Percentiles rank a stretch among this genome's conserved stretches.
Evolutionary conservation across 2,888 invertebrate genomes (phyloP).

Genomic region (Thera britannica): DNA sequence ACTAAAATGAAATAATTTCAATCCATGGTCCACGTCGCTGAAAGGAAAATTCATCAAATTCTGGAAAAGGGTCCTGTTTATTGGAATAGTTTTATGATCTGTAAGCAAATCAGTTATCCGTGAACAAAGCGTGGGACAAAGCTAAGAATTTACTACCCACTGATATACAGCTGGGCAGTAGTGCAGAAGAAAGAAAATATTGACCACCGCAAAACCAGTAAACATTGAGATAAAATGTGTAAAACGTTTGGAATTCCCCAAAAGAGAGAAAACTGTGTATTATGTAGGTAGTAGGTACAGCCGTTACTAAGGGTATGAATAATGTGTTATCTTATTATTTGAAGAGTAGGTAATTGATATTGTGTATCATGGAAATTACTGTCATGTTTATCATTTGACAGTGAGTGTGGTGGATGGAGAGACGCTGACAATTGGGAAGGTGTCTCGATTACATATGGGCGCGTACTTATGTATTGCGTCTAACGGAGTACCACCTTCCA

Average conservation of each 20-base stretch:
- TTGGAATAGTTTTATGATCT: neutral
- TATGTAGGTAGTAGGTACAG: too few relatives aligned
- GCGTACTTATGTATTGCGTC: conserved; percentile 96
- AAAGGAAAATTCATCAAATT: conserved; percentile 1
- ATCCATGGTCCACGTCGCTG: neutral
- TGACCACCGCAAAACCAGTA: too few relatives aligned
- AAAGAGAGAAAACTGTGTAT: too few relatives aligned
- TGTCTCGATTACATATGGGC: conserved; percentile 96
- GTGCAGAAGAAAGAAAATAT: too few relatives aligned
- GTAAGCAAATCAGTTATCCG: neutral
- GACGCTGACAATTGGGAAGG: conserved; percentile 92
- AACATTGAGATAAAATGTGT: too few relatives aligned
- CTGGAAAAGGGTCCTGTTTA: neutral
- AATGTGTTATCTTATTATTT: too few relatives aligned
- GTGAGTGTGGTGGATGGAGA: conserved; percentile 96
- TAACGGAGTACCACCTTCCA: conserved; percentile 96
- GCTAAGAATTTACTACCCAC: too few relatives aligned
- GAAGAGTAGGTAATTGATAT: neutral
- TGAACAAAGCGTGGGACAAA: neutral
- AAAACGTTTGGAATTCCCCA: too few relatives aligned
- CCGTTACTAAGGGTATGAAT: too few relatives aligned
- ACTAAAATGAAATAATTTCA: conserved; percentile 6
- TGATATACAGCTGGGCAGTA: too few relatives aligned
- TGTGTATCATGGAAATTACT: conserved; percentile 15
- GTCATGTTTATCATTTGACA: conserved; percentile 62